These are phyloP conservation scores for Pinctada fucata DNA, from an alignment of 2,888 invertebrate species.

Conservation along the genomic window DNA sequence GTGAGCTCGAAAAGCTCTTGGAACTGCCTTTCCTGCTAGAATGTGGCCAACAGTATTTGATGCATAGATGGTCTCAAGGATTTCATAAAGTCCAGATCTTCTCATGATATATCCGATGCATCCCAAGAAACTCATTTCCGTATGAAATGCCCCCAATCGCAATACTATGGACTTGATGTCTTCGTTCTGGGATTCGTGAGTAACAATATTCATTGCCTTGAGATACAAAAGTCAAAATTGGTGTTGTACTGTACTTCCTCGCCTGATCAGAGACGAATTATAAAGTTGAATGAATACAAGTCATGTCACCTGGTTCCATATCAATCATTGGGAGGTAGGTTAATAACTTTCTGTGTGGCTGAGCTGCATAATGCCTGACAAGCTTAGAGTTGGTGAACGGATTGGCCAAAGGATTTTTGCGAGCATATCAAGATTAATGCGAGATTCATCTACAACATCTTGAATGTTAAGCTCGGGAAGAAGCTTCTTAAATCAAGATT, in stretches of 20 bases:
- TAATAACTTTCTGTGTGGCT: constrained; percentile 4
- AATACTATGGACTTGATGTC: too few species aligned
- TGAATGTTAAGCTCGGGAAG: background rate
- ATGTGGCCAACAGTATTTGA: too few species aligned
- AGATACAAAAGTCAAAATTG: constrained; percentile 7
- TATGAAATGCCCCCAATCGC: too few species aligned
- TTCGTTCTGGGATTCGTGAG: too few species aligned
- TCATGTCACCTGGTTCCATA: constrained; percentile 42
- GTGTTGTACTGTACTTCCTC: constrained; percentile 23
- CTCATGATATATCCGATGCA: too few species aligned
- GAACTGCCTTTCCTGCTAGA: too few species aligned
- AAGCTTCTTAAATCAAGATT: background rate
- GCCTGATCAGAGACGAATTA: constrained; percentile 31
- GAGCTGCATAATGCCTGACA: constrained; percentile 53
- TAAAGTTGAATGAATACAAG: constrained; percentile 47
- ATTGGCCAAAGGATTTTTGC: constrained; percentile 32
- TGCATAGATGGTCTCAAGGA: too few species aligned
- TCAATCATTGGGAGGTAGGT: constrained; percentile 52
- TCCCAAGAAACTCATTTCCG: too few species aligned
- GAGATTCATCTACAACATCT: background rate
- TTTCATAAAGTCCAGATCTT: too few species aligned
- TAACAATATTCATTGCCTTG: too few species aligned
- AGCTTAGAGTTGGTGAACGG: constrained; percentile 36
- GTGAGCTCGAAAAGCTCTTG: too few species aligned
- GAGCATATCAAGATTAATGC: background rate